Percentiles rank a stretch among this genome's conserved stretches.
These are phyloP conservation scores for Melikaiella ostensackeni DNA, from an alignment of 2,888 invertebrate species.

Conservation along the genomic window DNA sequence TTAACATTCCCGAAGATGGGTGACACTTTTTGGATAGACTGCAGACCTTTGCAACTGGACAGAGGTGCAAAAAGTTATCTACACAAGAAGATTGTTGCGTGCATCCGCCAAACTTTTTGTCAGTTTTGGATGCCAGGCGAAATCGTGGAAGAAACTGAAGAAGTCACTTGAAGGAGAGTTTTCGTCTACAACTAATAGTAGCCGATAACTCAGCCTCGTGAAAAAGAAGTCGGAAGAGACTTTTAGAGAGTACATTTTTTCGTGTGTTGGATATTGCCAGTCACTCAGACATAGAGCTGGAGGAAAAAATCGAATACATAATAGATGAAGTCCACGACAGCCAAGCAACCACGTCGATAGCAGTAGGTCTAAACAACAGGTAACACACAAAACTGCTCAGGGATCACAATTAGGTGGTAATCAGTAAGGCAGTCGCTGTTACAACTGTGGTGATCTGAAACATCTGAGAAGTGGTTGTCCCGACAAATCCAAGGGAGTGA, in stretches of 20 bases:
- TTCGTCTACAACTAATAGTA: too few species aligned
- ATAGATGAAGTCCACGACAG: constrained; percentile 19
- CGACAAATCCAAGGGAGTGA: too few species aligned
- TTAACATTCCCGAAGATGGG: neutral
- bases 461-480: too few species aligned
- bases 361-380: too few species aligned
- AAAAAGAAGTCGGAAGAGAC: constrained; percentile 44
- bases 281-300: constrained; percentile 42
- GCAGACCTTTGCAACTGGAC: constrained; percentile 50
- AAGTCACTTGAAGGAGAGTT: too few species aligned
- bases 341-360: too few species aligned
- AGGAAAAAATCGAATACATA: constrained; percentile 11
- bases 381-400: too few species aligned
- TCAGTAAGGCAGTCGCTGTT: too few species aligned
- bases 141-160: neutral
- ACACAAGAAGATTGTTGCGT: constrained; percentile 40
- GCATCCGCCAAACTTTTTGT: constrained; percentile 55
- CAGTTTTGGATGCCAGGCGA: neutral
- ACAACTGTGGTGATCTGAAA: too few species aligned
- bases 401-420: too few species aligned
- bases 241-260: constrained; percentile 52
- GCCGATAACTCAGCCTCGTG: constrained; percentile 11
- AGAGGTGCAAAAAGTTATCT: constrained; percentile 45
- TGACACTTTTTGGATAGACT: constrained; percentile 51
- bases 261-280: constrained; percentile 52